A percentile compares a stretch with the other conserved stretches of the same genome.
Evolutionary conservation across 2,888 invertebrate species (phyloP).

Genomic region (Drosophila longiperda): DNA sequence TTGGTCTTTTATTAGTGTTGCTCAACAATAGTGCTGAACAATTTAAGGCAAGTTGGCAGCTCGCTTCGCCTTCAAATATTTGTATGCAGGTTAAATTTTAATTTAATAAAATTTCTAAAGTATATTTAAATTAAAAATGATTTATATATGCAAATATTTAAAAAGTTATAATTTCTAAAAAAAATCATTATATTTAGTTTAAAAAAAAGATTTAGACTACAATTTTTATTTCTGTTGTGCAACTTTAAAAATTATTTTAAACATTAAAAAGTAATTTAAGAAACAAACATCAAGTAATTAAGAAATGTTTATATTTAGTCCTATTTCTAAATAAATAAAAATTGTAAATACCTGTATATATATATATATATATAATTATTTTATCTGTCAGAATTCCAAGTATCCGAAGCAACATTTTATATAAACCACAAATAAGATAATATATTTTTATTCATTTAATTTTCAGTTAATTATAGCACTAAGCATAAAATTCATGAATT

Average conservation of each 20-base stretch:
- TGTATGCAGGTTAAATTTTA: not conserved
- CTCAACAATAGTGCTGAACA: not conserved
- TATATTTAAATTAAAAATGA: not conserved
- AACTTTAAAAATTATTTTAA: not conserved
- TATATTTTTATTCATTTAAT: not conserved
- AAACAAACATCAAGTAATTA: not conserved
- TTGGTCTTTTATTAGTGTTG: slow-evolving; percentile 11
- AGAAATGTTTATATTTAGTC: not conserved
- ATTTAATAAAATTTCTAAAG: not conserved
- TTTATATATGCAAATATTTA: not conserved
- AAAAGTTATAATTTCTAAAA: not conserved
- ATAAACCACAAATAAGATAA: not conserved
- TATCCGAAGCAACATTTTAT: not conserved
- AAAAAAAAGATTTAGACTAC: not conserved
- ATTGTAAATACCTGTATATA: not conserved
- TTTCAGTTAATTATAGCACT: not conserved
- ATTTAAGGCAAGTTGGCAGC: slow-evolving; percentile 32
- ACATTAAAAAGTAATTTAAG: not conserved
- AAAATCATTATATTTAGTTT: rapidly evolving
- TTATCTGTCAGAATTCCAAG: not conserved
- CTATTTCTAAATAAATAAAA: not conserved
- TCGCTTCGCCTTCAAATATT: not conserved
- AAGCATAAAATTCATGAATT: not conserved
- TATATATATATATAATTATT: too few relatives aligned
- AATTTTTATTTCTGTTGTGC: not conserved